Evolutionary conservation across 2,888 invertebrate genomes (phyloP), one percentile per base, ranked within the genome.

Genomic region (Platypus cylindrus): DNA sequence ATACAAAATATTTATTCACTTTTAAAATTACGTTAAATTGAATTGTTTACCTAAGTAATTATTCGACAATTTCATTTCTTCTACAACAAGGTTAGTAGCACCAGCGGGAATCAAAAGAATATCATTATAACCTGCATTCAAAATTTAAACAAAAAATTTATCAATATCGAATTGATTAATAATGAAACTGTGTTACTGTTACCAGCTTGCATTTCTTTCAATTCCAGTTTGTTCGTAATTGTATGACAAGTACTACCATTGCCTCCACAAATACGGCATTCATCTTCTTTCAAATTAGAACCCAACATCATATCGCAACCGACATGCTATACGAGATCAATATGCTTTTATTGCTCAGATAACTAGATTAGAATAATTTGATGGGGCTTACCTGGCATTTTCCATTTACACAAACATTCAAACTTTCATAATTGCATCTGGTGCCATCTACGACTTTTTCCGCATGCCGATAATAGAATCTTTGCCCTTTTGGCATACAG

Each of bases 301-400:
- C 93, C 94, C 51, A 95, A 66, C 78, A 89, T 81, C 73, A 81
- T 80, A 62, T 95, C 94, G 59, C 95, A 95, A 36, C 95, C 95
- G 24, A 94, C 87, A 5, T 82, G 76, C 84, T 87, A 53, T 24
- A 24, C 4, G 9, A 20, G 9, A 20, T 20, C 20, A 9, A n/a
- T n/a, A n/a, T n/a, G n/a, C n/a, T n/a, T 20, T 20, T 20, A 20
- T 20, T 20, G 9, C 9, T 20, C 9, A 20, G 7, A 20, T 7
- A 20, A 20, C 5, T 20, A 20, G 20, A 20, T 20, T 7, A 9
- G n/a, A n/a, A n/a, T n/a, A n/a, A 22, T 8, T 7, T 22, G 22
- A 22, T 7, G 7, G 7, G 16, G 51, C 66, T 66, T 64, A 89
- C 89, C 75, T 85, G 75, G 56, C 97, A 98, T 57, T 73, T 73